A percentile compares a stretch with the other conserved stretches of the same genome.
Conservation (phyloP, 2,888 invertebrate genomes). For the Atrina japonica region DNA sequence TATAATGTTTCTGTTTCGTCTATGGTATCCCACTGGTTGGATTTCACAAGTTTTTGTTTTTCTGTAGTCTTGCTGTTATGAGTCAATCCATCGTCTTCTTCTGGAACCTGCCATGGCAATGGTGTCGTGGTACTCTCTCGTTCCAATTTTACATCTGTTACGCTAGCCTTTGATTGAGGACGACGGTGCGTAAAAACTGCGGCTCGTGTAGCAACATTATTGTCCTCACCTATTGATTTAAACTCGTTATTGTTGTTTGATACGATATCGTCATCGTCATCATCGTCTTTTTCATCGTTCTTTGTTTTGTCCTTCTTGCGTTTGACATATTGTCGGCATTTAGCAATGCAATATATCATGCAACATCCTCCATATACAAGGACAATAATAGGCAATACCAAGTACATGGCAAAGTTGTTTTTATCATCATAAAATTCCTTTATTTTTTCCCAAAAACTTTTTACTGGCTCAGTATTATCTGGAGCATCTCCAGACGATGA, state of each 20-base stretch:
- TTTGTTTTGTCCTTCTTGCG: conserved; percentile 48
- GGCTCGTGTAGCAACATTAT: not conserved
- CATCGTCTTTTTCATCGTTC: conserved; percentile 28
- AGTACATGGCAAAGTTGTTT: conserved; percentile 66
- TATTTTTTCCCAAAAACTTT: conserved; percentile 51
- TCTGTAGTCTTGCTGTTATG: conserved; percentile 16
- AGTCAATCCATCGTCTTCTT: conserved; percentile 17
- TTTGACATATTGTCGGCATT: conserved; percentile 57
- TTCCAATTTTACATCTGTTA: conserved; percentile 55
- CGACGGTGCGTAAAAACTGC: not conserved
- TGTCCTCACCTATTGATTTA: not conserved
- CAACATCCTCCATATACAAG: conserved; percentile 66
- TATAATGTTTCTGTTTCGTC: not conserved
- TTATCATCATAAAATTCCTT: conserved; percentile 64
- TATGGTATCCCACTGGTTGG: not conserved
- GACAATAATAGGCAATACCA: conserved; percentile 62
- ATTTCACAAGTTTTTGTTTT: conserved; percentile 8
- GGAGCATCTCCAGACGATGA: conserved; percentile 1
- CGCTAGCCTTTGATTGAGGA: conserved; percentile 25
- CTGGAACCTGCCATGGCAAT: conserved; percentile 59
- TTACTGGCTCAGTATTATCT: conserved; percentile 22
- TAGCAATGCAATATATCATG: conserved; percentile 62
- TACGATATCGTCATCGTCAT: conserved; percentile 17
- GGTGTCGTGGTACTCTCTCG: conserved; percentile 44
- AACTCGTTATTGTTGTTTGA: conserved; percentile 27